Base-by-base conservation (phyloP, 30 jellyfish, hydroid and myxozoan species). In the Rhopilema esculentum region DNA sequence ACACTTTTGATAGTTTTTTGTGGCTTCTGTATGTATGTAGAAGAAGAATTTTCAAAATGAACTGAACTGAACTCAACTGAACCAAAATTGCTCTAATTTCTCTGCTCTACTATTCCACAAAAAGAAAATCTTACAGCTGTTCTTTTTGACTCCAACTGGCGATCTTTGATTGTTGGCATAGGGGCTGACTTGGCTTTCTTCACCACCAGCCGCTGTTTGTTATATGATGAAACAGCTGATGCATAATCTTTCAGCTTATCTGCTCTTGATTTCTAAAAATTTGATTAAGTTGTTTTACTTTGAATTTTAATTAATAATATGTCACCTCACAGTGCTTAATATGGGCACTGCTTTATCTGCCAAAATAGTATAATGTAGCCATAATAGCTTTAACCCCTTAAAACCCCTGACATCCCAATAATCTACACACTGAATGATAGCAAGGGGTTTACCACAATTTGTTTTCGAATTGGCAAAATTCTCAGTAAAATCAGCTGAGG, bases 191-290 rank as follows among this genome's bases (percentile, higher is more conserved):
- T 71, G 12, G 49, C 80, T 32, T 74, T 75, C 67, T 71, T 84
- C 31, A 30, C 20, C 7, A 53, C 76, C 75, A 70, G 19, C 66
- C n/a, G 65, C 21, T 62, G 67, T 65, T 49, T 51, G 52, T 84
- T 84, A 0, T 84, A 86, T 25, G 25, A 1, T 27, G 86, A 79
- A 22, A 84, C 93, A 23, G 93, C 74, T 6, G 87, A 72, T 27
- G 93, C 93, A 52, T 84, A 84, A 28, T 84, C 93, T 66, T 73
- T 84, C 77, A 70, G 52, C 53, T 75, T 84, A 24, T 84, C 93
- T 17, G 93, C 93, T 72, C 82, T 72, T 22, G 93, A 87, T 61
- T 84, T 84, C 93, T 84, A 49, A 65, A 84, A 52, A 61, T 25
- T 29, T 66, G 1, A 66, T n/a, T n/a, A n/a, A n/a, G n/a, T 12